These are phyloP conservation scores for Nematostella vectensis DNA, from an alignment of 92 coral and sea anemone species.

Conservation along the genomic window DNA sequence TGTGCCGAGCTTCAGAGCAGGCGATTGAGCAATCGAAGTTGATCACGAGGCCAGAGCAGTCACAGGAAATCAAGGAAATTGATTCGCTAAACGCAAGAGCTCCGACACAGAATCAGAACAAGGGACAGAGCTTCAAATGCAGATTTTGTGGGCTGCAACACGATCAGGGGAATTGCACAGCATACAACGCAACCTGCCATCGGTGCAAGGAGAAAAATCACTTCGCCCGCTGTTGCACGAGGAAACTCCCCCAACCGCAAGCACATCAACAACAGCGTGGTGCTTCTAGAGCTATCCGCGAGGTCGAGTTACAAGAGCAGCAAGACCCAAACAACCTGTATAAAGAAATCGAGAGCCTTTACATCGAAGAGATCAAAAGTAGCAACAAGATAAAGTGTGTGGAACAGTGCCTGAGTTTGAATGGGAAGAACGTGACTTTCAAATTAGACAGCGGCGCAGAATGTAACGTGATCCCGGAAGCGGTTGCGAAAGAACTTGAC, in stretches of 20 bases:
- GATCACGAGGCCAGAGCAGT: conserved; percentile 5
- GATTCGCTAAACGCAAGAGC: conserved; percentile 1
- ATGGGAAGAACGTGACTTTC: conserved; percentile 7
- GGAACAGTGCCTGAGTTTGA: neutral
- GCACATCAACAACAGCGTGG: conserved; percentile 6
- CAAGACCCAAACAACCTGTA: conserved; percentile 7
- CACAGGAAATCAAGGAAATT: neutral
- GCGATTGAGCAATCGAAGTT: conserved; percentile 26
- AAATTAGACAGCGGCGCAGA: conserved; percentile 31
- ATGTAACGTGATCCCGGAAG: conserved; percentile 16
- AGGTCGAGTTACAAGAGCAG: conserved; percentile 3
- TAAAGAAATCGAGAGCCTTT: neutral
- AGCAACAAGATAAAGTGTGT: neutral
- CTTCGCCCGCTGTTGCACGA: conserved; percentile 35
- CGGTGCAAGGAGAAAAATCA: conserved; percentile 26
- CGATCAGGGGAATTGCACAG: conserved; percentile 7
- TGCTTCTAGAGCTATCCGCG: conserved; percentile 17
- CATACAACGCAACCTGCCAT: conserved; percentile 22
- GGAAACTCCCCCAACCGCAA: conserved; percentile 1
- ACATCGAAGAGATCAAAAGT: neutral
- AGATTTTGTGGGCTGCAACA: conserved; percentile 35
- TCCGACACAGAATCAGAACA: neutral
- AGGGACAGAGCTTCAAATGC: conserved; percentile 13
- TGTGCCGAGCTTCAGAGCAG: conserved; percentile 25
- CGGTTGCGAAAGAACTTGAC: conserved; percentile 15